Conservation (phyloP, 2,797 vertebrate genomes). For the Amphiprion clarkii region DNA sequence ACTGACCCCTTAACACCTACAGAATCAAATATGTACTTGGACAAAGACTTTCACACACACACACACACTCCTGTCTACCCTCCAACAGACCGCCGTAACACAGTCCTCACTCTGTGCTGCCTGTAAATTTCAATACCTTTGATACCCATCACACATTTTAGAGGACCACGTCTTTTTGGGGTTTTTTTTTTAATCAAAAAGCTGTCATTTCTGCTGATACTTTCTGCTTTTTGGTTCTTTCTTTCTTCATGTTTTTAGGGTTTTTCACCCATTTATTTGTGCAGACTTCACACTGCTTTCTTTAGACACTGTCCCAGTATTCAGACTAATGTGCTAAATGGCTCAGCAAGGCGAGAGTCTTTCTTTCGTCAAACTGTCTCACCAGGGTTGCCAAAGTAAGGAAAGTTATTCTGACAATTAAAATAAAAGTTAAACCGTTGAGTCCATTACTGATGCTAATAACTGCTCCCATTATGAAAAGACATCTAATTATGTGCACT, state of each 20-base stretch:
- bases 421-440: slow-evolving; percentile 8
- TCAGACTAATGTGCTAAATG: slow-evolving; percentile 22
- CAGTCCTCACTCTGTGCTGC: background rate
- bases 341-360: slow-evolving; percentile 16
- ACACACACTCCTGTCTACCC: background rate
- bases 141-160: background rate
- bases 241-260: background rate
- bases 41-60: background rate
- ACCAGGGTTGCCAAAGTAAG: slow-evolving; percentile 7
- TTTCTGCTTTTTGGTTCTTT: slow-evolving; percentile 13
- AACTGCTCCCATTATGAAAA: slow-evolving; percentile 32
- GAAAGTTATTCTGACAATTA: slow-evolving; percentile 11
- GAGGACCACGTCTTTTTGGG: background rate
- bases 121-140: slow-evolving; percentile 13
- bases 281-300: slow-evolving; percentile 1
- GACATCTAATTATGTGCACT: slow-evolving; percentile 33
- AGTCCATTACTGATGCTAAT: slow-evolving; percentile 35
- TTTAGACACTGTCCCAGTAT: slow-evolving; percentile 18
- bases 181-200: slow-evolving; percentile 3
- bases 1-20: slow-evolving; percentile 20
- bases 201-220: slow-evolving; percentile 6
- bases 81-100: background rate
- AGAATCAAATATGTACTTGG: background rate
- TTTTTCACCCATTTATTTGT: slow-evolving; percentile 9
- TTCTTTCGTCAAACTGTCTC: slow-evolving; percentile 22